Conservation (phyloP, 2,113 vertebrate species). For the Neotragus pygmaeus region DNA sequence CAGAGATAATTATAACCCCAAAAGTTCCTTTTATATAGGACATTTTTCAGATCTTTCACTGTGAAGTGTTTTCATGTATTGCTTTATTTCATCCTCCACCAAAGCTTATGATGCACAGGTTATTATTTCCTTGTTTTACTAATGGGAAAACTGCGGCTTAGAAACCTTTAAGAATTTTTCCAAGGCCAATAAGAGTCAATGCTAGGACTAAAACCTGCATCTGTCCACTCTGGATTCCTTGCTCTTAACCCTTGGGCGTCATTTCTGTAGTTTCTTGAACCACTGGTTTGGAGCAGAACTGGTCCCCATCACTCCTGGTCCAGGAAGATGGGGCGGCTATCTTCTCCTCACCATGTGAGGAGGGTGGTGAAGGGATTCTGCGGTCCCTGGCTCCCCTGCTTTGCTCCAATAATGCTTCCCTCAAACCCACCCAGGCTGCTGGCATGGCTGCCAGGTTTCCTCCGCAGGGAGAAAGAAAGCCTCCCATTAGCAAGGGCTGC, state of each 20-base stretch:
- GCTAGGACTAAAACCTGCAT: neutral
- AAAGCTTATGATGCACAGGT: neutral
- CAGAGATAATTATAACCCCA: neutral
- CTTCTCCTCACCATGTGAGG: neutral
- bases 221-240: neutral
- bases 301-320: neutral
- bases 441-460: constrained; percentile 52
- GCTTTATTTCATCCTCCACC: neutral
- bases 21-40: rapidly evolving
- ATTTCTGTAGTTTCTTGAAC: neutral
- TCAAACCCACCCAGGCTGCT: neutral
- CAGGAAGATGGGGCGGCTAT: neutral
- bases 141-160: neutral
- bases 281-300: neutral
- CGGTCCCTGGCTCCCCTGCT: neutral
- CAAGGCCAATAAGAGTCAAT: neutral
- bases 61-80: neutral
- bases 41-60: neutral
- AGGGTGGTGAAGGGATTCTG: neutral
- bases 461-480: constrained; percentile 55
- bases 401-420: neutral
- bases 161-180: neutral
- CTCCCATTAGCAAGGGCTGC: constrained; percentile 54
- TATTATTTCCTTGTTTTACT: neutral
- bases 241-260: neutral